Evolutionary conservation across 2,113 vertebrate species (phyloP), one percentile per base, ranked within the genome.

Genomic region (Pelobates fuscus): DNA sequence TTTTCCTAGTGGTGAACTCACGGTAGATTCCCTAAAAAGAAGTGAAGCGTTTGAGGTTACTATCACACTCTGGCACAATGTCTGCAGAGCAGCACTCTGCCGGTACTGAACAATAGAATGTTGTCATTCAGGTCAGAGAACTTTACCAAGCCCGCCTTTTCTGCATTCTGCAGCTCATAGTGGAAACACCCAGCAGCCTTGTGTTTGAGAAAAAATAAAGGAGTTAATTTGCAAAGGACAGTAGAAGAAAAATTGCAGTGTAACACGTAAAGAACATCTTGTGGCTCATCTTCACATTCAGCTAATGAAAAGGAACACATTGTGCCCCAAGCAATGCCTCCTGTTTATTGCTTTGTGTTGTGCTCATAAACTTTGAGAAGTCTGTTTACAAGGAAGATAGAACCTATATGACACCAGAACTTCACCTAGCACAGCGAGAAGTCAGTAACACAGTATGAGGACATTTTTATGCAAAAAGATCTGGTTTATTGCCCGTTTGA

Each of bases 71-170:
- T 37, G 46, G 29, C 46, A 43, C 15, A 23, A 6, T 18, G 23
- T 65, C 46, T 27, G 62, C 62, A 44, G 52, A 43, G 26, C 8
- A 23, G 54, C 43, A 58, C 30, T 18, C 54, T 76, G 72, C 72
- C 72, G 67, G 67, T 4, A 30, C 43, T 44, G 60, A 59, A 67
- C 63, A 76, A 76, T 76, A 60, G 54, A 67, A 76, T 75, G 62
- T 67, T 67, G 63, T 55, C 66, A 76, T 76, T 76, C 63, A 76
- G 72, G 72, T 76, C 63, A 67, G 72, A 46, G 72, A 60, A 60
- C 46, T 67, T 76, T 76, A 63, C 72, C 59, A 43, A 46, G 67
- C n/a, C 12, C 67, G 54, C 44, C 46, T 17, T 37, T 63, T 60
- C 52, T 75, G 30, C 21, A 17, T 63, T 60, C 52, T 75, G 30